Percentiles rank a stretch among this genome's conserved stretches.
Evolutionary conservation across 2,797 vertebrate species (phyloP).

Genomic region (Gallinago stenura): DNA sequence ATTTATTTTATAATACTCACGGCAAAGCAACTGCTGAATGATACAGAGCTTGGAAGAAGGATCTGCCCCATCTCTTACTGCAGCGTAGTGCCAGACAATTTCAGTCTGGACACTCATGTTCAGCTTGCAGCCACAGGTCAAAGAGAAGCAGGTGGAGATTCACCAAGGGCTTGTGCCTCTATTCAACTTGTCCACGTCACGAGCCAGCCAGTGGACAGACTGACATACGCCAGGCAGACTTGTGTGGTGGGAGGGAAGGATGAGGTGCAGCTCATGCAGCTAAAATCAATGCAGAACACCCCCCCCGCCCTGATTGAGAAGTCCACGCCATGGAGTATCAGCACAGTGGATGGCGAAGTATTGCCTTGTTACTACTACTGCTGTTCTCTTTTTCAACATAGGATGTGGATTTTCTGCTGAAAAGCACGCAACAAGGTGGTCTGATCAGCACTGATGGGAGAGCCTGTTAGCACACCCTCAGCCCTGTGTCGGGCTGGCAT

Average conservation of each 20-base stretch:
- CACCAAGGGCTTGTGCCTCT: accelerated
- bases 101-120: not conserved
- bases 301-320: not conserved
- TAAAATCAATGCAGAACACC: not conserved
- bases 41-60: not conserved
- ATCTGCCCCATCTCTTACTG: not conserved
- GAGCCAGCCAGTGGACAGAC: not conserved
- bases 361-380: not conserved
- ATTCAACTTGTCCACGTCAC: not conserved
- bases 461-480: not conserved
- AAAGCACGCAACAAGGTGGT: not conserved
- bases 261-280: not conserved
- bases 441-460: not conserved
- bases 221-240: accelerated
- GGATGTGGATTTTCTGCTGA: not conserved
- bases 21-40: not conserved
- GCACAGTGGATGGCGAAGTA: not conserved
- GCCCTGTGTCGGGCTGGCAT: not conserved
- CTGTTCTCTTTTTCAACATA: not conserved
- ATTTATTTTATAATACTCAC: not conserved
- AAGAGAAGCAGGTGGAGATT: not conserved
- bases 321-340: not conserved
- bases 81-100: accelerated
- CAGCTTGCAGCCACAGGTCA: accelerated
- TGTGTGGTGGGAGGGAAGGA: not conserved